phyloP scores from a whole-genome alignment of 2,113 vertebrate species.

The Arenaria interpres region DNA sequence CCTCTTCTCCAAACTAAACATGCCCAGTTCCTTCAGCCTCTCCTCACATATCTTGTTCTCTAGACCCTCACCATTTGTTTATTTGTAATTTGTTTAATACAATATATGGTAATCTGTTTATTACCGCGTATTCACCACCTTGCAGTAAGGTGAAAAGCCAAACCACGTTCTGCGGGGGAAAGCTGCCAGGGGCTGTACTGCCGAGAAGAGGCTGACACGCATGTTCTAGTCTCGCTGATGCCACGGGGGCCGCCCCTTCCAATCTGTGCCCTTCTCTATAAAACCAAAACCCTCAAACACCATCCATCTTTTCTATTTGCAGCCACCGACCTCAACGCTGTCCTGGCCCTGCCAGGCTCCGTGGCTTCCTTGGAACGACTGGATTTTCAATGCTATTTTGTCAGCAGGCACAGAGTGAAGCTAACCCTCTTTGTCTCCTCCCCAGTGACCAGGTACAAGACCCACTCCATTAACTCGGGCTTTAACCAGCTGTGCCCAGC shows the following conservation, averaged over 20 bases:
- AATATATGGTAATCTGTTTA: background rate
- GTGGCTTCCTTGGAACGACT: background rate
- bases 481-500: background rate
- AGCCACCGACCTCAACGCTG: rapidly evolving
- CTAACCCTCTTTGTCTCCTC: background rate
- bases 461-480: background rate
- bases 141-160: background rate
- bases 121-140: background rate
- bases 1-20: too few species aligned
- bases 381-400: background rate
- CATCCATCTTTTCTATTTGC: background rate
- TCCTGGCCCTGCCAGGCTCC: background rate
- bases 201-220: rapidly evolving
- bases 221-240: background rate
- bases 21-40: too few species aligned
- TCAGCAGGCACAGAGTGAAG: background rate
- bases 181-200: background rate
- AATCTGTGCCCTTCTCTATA: background rate
- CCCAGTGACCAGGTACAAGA: background rate
- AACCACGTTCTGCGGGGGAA: background rate
- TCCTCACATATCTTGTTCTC: too few species aligned
- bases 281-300: background rate
- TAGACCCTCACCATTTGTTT: too few species aligned
- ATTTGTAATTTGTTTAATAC: too few species aligned
- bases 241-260: background rate